Base-by-base conservation (phyloP, 2,888 invertebrate species). In the Ophion costatus region DNA sequence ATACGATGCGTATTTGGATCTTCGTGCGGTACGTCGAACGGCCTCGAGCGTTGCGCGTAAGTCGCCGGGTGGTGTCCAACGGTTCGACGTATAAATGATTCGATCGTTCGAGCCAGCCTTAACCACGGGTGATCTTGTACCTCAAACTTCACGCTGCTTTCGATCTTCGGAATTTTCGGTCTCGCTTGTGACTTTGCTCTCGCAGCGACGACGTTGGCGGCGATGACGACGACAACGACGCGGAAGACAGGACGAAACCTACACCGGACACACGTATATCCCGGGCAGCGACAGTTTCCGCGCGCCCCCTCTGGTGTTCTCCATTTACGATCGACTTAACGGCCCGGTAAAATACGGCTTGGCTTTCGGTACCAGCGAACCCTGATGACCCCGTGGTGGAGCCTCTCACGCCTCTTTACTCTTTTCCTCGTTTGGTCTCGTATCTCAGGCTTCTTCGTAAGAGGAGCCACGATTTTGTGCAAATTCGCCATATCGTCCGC, bases 241-340 rank as follows among this genome's bases (percentile, higher is more conserved):
- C 7, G 66, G 73, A 78, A 20, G 64, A 66, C 57, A 67, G 20
- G 67, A 73, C n/a, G n/a, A 70, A 70, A 33, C 70, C 51, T 17
- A 76, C 69, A 78, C 45, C 70, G 63, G 20, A 63, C 20, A 66
- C 22, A 67, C 63, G 56, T 75, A 64, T 75, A 64, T 59, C 66
- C 66, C 38, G 66, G 22, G 59, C 82, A 85, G 80, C 86, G 88
- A 87, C 88, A 88, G 88, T 90, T 88, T 88, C 88, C 87, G 87
- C 70, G 86, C 86, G 89, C 69, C 70, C 70, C 33, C 57, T 75
- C 64, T n/a, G 6, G 63, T 70, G 79, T 57, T 70, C 66, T 80
- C 88, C 86, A 80, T 90, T 91, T 90, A 90, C 90, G 89, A 91
- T 88, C 90, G 88, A 86, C 90, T 90, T 89, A 90, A 91, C 90